Base-by-base conservation (phyloP, 2,888 invertebrate species). In the Caenorhabditis sinica region DNA sequence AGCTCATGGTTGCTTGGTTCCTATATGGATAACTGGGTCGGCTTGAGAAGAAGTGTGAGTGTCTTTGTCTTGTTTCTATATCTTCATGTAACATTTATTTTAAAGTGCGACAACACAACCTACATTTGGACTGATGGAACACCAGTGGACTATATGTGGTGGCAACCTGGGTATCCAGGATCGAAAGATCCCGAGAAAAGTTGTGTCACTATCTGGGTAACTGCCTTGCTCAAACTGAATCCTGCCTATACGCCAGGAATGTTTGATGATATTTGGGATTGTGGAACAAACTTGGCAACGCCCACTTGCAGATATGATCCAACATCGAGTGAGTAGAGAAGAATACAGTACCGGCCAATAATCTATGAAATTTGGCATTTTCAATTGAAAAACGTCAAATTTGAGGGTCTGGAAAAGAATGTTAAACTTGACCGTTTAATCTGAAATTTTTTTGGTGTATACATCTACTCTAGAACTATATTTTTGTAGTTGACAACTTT, bases 211-310 rank as follows among this genome's bases (percentile, higher is more conserved):
- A 82, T 82, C 20, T 82, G 82, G 82, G 43, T 49, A 8, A 71
- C 65, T 0, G 9, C 53, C 1, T 17, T 72, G 40, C 66, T 76
- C 0, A 25, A 56, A 17, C 40, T 82, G n/a, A 58, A 58, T 3
- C 25, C 58, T 2, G 36, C n/a, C 9, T 82, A 82, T 25, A 43
- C 43, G n/a, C 76, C 71, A 17, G 82, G 82, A 17, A 71, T 72
- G 66, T 76, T 71, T 17, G 82, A 82, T 51, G 76, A 82, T 43
- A 56, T 76, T 56, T 82, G 75, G 82, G 76, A 82, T 82, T 82
- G 82, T 72, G 75, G 82, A 36, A 82, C 53, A 11, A 66, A 82
- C 25, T 23, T 23, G n/a, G 82, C 82, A 6, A 82, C 82, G 1
- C 76, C 82, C 8, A 76, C 72, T 15, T 82, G 82, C 28, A 11